These are phyloP conservation scores for Dione vanillae DNA, from an alignment of 2,888 invertebrate genomes.

Conservation along the genomic window DNA sequence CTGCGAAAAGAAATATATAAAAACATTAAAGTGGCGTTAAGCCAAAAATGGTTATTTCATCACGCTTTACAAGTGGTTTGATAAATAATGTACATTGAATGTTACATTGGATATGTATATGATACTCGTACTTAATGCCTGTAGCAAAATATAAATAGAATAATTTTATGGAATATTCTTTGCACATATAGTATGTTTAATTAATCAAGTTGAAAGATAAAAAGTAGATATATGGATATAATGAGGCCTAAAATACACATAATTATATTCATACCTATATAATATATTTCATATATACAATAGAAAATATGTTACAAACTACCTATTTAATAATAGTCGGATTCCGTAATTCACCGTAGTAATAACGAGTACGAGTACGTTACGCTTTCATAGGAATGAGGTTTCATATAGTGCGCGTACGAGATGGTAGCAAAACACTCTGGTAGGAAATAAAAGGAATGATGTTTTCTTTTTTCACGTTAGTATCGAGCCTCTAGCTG, in stretches of 20 bases:
- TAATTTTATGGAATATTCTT: too few relatives aligned
- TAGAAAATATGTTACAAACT: too few relatives aligned
- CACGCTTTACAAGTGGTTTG: constrained; percentile 14
- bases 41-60: constrained; percentile 25
- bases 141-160: too few relatives aligned
- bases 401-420: constrained; percentile 38
- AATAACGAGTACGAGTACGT: constrained; percentile 12
- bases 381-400: constrained; percentile 15
- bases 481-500: constrained; percentile 47
- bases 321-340: constrained; percentile 2
- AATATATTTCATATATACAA: too few relatives aligned
- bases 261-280: neutral
- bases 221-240: too few relatives aligned
- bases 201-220: too few relatives aligned
- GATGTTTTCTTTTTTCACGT: constrained; percentile 47
- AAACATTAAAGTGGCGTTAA: constrained; percentile 18
- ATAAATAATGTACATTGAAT: neutral
- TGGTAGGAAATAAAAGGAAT: constrained; percentile 48
- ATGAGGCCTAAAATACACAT: too few relatives aligned
- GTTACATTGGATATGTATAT: too few relatives aligned
- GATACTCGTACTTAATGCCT: too few relatives aligned
- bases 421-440: constrained; percentile 38
- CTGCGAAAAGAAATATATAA: neutral
- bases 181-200: too few relatives aligned
- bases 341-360: constrained; percentile 1